Base-by-base conservation (phyloP, 2,113 vertebrate species). In the Bujurquina vittata region DNA sequence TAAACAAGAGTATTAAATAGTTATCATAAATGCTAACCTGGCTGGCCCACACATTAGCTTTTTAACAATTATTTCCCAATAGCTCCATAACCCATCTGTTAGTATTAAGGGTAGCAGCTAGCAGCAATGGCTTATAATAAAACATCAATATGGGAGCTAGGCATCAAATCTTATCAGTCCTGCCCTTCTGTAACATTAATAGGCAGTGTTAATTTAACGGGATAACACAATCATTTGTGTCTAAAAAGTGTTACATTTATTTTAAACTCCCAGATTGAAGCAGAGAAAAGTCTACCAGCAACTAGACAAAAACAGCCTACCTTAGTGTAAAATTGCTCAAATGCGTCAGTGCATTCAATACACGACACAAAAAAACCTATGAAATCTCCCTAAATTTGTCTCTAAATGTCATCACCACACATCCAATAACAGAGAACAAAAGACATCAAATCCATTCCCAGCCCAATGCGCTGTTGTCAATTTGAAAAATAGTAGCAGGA, bases 401-500 rank as follows among this genome's bases (percentile, higher is more conserved):
- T 62, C n/a, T 61, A 77, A 62, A 86, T 85, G 35, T 81, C 75
- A 85, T 77, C 78, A 40, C 58, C 49, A 11, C 31, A 23, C n/a
- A 72, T 72, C 46, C 67, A 72, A 54, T 72, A 72, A 72, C 67
- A 54, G 26, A 72, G 67, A 72, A 72, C 67, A 72, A 52, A 72
- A 54, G 26, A 72, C 20, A 23, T 33, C 31, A 76, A 74, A 65
- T 81, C 55, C 49, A 31, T 83, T 6, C 5, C 37, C 15, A 56
- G 63, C 82, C 55, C 77, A 77, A 86, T 84, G 76, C 58, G 77
- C 81, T 77, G 61, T 37, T 83, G 52, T 23, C 57, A 37, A 54
- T 77, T 85, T 75, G 79, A 83, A 86, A 85, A 88, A 88, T 65
- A 73, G 58, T 22, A 72, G 46, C 58, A 83, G 56, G 69, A 67